Conservation (phyloP, 2,113 vertebrate species). For the Tachysurus fulvidraco region DNA sequence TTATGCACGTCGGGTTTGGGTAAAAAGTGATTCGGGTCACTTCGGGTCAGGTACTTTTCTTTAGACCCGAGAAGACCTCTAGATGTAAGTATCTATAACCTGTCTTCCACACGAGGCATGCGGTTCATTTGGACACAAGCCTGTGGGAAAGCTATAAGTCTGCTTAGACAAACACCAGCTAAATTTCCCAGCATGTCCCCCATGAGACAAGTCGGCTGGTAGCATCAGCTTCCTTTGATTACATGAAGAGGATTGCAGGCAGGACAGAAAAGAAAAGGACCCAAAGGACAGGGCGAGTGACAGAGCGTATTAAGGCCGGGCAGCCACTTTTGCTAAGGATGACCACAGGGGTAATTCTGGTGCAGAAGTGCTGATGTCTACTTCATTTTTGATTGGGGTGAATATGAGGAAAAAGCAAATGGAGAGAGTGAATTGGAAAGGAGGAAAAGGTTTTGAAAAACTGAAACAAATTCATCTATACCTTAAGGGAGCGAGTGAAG, state of each 20-base stretch:
- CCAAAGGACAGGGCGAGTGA: slow-evolving; percentile 43
- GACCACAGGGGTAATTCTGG: slow-evolving; percentile 40
- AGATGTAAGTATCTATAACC: not conserved
- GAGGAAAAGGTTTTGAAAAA: slow-evolving; percentile 12
- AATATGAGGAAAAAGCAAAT: slow-evolving; percentile 41
- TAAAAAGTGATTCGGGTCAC: no score
- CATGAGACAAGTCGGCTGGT: slow-evolving; percentile 33
- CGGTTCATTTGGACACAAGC: not conserved
- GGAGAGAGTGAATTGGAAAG: slow-evolving; percentile 10
- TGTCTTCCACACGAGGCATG: not conserved
- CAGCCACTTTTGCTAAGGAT: slow-evolving; percentile 34
- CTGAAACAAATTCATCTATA: slow-evolving; percentile 19
- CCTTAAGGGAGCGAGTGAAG: slow-evolving; percentile 15
- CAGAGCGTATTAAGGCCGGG: slow-evolving; percentile 47
- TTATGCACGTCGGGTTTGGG: no score
- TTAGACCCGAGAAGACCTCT: no score
- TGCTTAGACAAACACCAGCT: slow-evolving; percentile 43
- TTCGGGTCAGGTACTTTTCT: no score
- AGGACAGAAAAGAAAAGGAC: slow-evolving; percentile 32
- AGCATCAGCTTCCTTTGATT: slow-evolving; percentile 54
- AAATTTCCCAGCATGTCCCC: slow-evolving; percentile 42
- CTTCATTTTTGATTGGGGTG: slow-evolving; percentile 41
- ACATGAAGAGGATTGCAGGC: slow-evolving; percentile 29
- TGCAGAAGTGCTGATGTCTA: slow-evolving; percentile 37
- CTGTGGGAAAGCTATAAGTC: slow-evolving; percentile 35